Evolutionary conservation across 2,113 vertebrate species (phyloP), one percentile per base, ranked within the genome.

Genomic region (Marmota monax): DNA sequence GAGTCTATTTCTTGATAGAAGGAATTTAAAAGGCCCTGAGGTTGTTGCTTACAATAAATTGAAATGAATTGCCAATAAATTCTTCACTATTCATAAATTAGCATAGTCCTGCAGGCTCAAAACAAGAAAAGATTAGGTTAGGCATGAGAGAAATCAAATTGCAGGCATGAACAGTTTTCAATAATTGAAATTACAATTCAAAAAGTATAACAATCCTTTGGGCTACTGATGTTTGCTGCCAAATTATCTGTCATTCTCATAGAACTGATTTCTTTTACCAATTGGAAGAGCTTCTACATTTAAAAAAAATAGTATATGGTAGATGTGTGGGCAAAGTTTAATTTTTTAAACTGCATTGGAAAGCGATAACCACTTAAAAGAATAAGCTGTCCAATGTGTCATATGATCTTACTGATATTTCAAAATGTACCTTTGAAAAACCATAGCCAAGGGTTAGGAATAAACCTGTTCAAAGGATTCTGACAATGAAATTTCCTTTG

Each of bases 11-110:
- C 27, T 88, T 85, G 29, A 65, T 32, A 56, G 20, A 37, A 94
- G 13, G 11, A 70, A 95, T 67, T 97, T 80, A 90, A 73, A 85
- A 16, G 27, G 4, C 16, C 32, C 34, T 48, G 25, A n/a, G 32
- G 39, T 67, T 70, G 16, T 42, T 63, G 20, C 37, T 93, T 88
- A 4, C 61, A 94, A 93, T 86, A 90, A 94, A 69, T 39, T 91
- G 23, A 96, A 95, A 69, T 82, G 23, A 86, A 85, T 84, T 96
- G 93, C 45, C n/a, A 70, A 48, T 39, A 83, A 73, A 63, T 95
- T 88, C 23, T 89, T 93, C 48, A 95, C 5, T 74, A 63, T 25
- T 92, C 42, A 90, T 89, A 92, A 87, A 96, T 96, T 79, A 94
- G 14, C n/a, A 82, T 37, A 92, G n/a, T 51, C 48, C 65, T 79